Conservation (phyloP, 2,113 vertebrate genomes). For the Dicentrarchus labrax region DNA sequence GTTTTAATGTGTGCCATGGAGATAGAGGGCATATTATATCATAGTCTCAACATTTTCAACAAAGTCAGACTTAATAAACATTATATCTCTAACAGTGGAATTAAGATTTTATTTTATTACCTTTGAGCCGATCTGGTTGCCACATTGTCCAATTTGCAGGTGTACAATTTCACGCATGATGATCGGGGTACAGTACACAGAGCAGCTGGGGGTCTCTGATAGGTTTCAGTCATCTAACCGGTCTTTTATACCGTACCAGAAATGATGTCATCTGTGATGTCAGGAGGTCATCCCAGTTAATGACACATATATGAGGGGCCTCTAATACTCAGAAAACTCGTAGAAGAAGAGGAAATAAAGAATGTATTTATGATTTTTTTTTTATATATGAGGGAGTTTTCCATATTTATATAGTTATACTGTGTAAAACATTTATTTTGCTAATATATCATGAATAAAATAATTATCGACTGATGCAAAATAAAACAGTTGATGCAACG, state of each 20-base stretch:
- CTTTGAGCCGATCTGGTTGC: constrained; percentile 98
- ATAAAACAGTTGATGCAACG: neutral
- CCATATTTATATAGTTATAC: neutral
- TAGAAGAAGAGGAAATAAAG: neutral
- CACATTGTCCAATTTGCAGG: constrained; percentile 98
- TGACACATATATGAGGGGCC: neutral
- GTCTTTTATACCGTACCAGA: constrained; percentile 68
- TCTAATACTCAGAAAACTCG: neutral
- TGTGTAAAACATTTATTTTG: neutral
- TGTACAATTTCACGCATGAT: constrained; percentile 98
- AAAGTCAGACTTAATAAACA: neutral
- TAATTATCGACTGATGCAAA: neutral
- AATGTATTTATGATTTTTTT: neutral
- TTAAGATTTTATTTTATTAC: constrained; percentile 77
- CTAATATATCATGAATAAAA: neutral
- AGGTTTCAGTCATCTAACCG: constrained; percentile 8
- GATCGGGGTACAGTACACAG: constrained; percentile 54
- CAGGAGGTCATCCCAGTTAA: constrained; percentile 49
- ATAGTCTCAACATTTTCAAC: neutral
- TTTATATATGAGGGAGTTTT: neutral
- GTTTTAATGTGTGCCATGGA: neutral
- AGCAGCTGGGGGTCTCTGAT: constrained; percentile 66
- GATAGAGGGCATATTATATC: neutral
- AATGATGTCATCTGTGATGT: constrained; percentile 77
- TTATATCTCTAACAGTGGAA: neutral